phyloP scores from a whole-genome alignment of 2,888 invertebrate species.

The Tricholauxania praeusta region DNA sequence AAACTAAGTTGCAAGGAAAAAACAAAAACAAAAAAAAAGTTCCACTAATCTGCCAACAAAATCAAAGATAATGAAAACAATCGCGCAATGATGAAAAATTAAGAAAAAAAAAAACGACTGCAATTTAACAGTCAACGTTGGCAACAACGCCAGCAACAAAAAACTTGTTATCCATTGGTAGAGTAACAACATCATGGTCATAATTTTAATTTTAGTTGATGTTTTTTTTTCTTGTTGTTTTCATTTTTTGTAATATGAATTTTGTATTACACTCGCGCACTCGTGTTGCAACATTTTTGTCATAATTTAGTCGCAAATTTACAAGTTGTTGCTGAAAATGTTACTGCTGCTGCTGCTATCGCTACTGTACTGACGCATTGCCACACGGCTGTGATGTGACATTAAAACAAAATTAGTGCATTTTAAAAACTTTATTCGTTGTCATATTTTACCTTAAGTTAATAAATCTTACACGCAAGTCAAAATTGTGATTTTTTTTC shows the following conservation, averaged over 20 bases:
- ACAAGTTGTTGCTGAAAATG: conserved; percentile 13
- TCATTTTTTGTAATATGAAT: not conserved
- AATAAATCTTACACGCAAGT: no score
- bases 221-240: conserved; percentile 33
- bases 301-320: conserved; percentile 12
- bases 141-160: conserved; percentile 13
- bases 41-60: conserved; percentile 47
- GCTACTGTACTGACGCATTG: conserved; percentile 14
- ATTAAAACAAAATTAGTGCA: not conserved
- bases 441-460: no score
- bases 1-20: conserved; percentile 27
- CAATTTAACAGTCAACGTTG: no score
- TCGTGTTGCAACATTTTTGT: not conserved
- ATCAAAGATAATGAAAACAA: conserved; percentile 48
- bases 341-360: not conserved
- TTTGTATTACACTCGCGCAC: not conserved
- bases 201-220: conserved; percentile 44
- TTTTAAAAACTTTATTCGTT: no score
- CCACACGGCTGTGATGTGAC: conserved; percentile 9
- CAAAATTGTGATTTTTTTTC: no score
- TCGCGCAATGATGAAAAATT: conserved; percentile 40
- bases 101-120: conserved; percentile 16
- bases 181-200: conserved; percentile 45
- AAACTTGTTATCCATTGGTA: conserved; percentile 47
- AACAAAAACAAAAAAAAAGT: conserved; percentile 23